A percentile compares a stretch with the other conserved stretches of the same genome.
phyloP scores from a whole-genome alignment of 2,888 invertebrate genomes.

The Xiphydria camelus region DNA sequence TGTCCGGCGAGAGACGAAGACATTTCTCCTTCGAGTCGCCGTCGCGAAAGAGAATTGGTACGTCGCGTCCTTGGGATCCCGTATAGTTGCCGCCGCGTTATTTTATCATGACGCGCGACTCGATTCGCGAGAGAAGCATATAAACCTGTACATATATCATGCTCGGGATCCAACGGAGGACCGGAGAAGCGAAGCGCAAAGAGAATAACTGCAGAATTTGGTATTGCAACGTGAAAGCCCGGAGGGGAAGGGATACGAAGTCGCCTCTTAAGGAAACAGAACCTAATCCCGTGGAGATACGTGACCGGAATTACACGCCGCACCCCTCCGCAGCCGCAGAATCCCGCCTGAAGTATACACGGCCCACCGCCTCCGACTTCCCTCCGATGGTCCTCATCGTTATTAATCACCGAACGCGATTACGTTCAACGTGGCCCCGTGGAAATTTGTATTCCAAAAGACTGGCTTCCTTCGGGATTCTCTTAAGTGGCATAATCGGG shows the following conservation, averaged over 20 bases:
- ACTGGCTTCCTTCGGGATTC: no score
- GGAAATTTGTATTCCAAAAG: conserved; percentile 17
- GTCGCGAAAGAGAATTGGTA: no score
- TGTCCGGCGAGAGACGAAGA: no score
- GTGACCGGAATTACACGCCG: conserved; percentile 46
- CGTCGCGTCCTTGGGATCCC: no score
- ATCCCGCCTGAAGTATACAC: neutral
- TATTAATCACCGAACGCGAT: conserved; percentile 23
- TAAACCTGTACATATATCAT: no score
- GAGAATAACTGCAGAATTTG: conserved; percentile 13
- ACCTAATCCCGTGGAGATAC: conserved; percentile 50
- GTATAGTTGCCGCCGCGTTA: no score
- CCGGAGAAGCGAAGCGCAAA: no score
- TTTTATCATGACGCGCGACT: no score
- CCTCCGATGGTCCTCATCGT: conserved; percentile 10
- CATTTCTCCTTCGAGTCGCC: no score
- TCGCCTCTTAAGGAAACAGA: conserved; percentile 42
- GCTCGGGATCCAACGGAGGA: no score
- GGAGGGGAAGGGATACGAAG: conserved; percentile 19
- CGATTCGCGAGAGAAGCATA: no score
- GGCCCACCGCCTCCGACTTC: neutral
- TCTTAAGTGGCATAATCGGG: no score
- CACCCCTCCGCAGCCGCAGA: conserved; percentile 21
- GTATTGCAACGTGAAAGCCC: conserved; percentile 12
- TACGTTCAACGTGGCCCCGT: conserved; percentile 17